Conservation (phyloP, 1,140 invertebrate genomes). For the Drosophila murphyi region DNA sequence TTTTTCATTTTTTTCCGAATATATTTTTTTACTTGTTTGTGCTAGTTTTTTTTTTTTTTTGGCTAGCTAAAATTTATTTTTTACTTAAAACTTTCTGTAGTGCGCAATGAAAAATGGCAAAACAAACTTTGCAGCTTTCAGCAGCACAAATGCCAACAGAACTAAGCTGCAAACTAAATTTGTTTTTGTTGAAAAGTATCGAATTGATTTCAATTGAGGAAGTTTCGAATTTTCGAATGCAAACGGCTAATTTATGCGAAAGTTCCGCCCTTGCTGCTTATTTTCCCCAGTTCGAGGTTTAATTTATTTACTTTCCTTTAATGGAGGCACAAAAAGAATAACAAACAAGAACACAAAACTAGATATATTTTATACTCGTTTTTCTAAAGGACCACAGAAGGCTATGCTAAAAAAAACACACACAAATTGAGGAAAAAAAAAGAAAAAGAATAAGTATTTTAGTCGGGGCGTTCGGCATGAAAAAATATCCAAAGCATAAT, state of each 20-base stretch:
- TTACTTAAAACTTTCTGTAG: constrained; percentile 83
- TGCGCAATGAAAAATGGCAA: constrained; percentile 79
- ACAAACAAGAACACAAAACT: constrained; percentile 3
- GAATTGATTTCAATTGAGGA: constrained; percentile 73
- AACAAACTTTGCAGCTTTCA: constrained; percentile 78
- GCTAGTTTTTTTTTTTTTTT: constrained; percentile 57
- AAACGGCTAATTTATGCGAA: constrained; percentile 80
- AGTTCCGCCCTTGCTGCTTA: constrained; percentile 71
- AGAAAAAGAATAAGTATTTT: neutral
- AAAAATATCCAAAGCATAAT: no score
- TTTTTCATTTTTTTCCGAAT: constrained; percentile 26
- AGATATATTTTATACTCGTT: constrained; percentile 1
- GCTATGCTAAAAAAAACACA: neutral
- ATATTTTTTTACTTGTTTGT: constrained; percentile 23
- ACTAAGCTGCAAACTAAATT: constrained; percentile 38
- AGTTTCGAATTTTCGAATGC: constrained; percentile 76
- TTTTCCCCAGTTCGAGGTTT: constrained; percentile 46
- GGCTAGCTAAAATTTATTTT: constrained; percentile 75
- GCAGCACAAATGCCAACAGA: constrained; percentile 47
- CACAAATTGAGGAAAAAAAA: neutral
- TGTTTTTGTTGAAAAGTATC: constrained; percentile 65
- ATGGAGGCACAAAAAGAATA: constrained; percentile 23
- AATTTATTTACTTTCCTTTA: constrained; percentile 72
- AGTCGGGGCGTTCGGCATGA: neutral
- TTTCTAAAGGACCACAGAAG: neutral